Evolutionary conservation across 2,113 vertebrate species (phyloP), one percentile per base, ranked within the genome.

Genomic region (Telmatochromis sp.): DNA sequence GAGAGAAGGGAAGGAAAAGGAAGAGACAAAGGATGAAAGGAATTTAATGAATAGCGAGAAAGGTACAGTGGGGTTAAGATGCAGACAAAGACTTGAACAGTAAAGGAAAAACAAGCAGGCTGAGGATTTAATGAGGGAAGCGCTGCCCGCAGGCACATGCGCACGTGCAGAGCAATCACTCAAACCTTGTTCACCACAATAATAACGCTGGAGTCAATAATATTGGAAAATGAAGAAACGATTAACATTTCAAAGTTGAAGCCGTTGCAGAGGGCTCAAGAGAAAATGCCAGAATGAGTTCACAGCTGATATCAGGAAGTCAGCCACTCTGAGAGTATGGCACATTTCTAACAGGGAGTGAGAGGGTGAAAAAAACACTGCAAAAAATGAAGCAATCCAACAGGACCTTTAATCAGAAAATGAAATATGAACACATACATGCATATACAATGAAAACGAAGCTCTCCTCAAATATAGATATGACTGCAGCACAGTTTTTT

Each of bases 171-270:
- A 49, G 33, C 60, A 35, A 35, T 89, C 45, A 8, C 73, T 78
- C 45, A 54, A 85, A 65, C 57, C 81, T 87, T 68, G 45, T 60
- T 45, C 78, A 12, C 12, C 21, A 3, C 60, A 19, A 60, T 84
- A 84, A 87, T 86, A 82, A 92, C 12, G 10, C 11, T 53, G 14
- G 17, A 84, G 88, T 85, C 85, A 92, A 83, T 93, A 90, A 75
- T 57, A 87, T 83, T 26, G 87, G 83, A 81, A 91, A 94, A 93
- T 84, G 85, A 79, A 83, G 57, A 73, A 85, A 83, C 49, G 5
- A 89, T 93, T 93, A 91, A 92, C 85, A 91, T 93, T 93, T 93
- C 42, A 92, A 85, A 89, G 89, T 88, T 94, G 63, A 89, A 80
- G 75, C 7, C 17, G 12, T 87, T 37, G 53, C 63, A 58, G 55